Evolutionary conservation across 2,888 invertebrate genomes (phyloP).

Genomic region (Malthinus seriepunctatus): DNA sequence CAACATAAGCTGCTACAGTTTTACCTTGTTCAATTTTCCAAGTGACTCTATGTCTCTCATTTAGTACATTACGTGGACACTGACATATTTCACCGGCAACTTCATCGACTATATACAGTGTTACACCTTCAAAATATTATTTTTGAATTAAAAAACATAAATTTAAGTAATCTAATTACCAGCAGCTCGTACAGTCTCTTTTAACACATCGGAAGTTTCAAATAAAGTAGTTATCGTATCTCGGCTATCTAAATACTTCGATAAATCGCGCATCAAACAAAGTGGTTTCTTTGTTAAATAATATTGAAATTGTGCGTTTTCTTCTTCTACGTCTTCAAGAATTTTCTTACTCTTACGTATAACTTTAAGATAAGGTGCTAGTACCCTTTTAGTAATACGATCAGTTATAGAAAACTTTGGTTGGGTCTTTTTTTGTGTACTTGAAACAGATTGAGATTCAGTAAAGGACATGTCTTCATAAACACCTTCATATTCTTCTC

Average conservation of each 20-base stretch:
- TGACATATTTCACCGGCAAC: slow-evolving; percentile 60
- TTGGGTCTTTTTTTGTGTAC: too few relatives aligned
- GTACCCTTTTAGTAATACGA: slow-evolving; percentile 61
- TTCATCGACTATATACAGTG: slow-evolving; percentile 61
- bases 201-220: slow-evolving; percentile 63
- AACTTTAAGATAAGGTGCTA: slow-evolving; percentile 61
- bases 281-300: slow-evolving; percentile 51
- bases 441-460: too few relatives aligned
- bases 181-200: slow-evolving; percentile 60
- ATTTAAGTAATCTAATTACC: slow-evolving; percentile 47
- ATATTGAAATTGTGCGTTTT: slow-evolving; percentile 45
- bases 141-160: not conserved
- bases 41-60: slow-evolving; percentile 60
- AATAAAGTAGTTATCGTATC: slow-evolving; percentile 61
- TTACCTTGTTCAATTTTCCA: slow-evolving; percentile 61
- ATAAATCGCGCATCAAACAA: slow-evolving; percentile 47
- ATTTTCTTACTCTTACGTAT: slow-evolving; percentile 43
- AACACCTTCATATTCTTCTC: not conserved
- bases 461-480: too few relatives aligned
- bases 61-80: slow-evolving; percentile 57
- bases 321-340: slow-evolving; percentile 36
- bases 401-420: slow-evolving; percentile 57
- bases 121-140: slow-evolving; percentile 54
- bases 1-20: slow-evolving; percentile 62
- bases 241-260: slow-evolving; percentile 59